phyloP scores from a whole-genome alignment of 92 coral and sea anemone genomes.

The Palythoa grandis region DNA sequence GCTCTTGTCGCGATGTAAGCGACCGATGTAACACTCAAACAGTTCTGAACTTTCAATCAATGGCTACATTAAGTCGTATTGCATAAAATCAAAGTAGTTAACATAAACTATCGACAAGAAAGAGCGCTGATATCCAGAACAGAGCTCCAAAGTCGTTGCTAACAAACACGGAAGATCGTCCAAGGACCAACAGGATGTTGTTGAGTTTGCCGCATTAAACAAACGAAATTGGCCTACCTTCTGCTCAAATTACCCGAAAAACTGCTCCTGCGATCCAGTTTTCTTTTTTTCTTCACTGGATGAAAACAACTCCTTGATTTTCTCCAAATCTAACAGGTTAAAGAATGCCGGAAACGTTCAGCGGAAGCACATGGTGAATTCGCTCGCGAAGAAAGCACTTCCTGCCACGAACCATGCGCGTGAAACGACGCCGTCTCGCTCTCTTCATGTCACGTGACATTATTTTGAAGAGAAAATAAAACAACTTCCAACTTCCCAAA shows the following conservation, averaged over 20 bases:
- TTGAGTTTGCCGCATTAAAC: conserved; percentile 8
- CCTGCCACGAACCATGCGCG: conserved; percentile 77
- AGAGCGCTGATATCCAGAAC: conserved; percentile 19
- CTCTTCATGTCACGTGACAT: conserved; percentile 61
- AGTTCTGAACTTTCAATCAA: background rate
- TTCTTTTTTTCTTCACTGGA: conserved; percentile 15
- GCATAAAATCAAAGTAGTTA: background rate
- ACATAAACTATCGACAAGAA: background rate
- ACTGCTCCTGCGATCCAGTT: conserved; percentile 13
- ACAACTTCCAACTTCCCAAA: background rate
- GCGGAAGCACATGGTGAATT: conserved; percentile 97
- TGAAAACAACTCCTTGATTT: conserved; percentile 35
- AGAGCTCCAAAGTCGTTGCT: conserved; percentile 44
- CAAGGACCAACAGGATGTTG: conserved; percentile 39
- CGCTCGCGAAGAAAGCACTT: conserved; percentile 71
- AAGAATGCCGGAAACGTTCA: conserved; percentile 83
- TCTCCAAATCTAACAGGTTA: conserved; percentile 57
- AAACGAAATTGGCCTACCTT: conserved; percentile 22
- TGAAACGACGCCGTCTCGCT: conserved; percentile 72
- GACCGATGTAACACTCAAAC: background rate
- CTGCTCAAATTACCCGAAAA: conserved; percentile 26
- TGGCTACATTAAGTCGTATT: background rate
- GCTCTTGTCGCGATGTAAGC: background rate
- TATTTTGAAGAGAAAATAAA: background rate
- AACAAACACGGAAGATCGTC: conserved; percentile 45